Evolutionary conservation across 2,113 vertebrate species (phyloP).

Genomic region (Chamaea fasciata): DNA sequence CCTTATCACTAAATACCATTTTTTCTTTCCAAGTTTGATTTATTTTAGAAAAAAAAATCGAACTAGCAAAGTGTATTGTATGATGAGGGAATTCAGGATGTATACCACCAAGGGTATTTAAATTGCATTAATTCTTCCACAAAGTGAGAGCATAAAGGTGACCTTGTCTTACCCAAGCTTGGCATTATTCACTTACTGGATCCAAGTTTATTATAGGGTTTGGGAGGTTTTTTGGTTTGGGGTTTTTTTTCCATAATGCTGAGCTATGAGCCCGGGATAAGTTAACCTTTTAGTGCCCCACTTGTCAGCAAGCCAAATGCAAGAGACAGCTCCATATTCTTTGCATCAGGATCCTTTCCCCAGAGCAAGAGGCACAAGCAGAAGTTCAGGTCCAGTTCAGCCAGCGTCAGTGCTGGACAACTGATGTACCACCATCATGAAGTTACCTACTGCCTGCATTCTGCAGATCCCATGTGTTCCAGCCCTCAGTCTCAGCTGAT

Average conservation of each 20-base stretch:
- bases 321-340: not conserved
- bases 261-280: not conserved
- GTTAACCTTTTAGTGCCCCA: not conserved
- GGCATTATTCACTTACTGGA: not conserved
- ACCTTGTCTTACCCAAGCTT: not conserved
- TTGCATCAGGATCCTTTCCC: not conserved
- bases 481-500: not conserved
- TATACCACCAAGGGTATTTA: not conserved
- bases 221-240: not conserved
- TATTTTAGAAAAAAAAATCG: not conserved
- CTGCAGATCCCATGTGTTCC: not conserved
- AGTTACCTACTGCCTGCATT: not conserved
- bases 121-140: slow-evolving; percentile 8
- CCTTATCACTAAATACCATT: not conserved
- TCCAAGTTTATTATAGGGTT: not conserved
- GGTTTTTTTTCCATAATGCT: not conserved
- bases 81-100: not conserved
- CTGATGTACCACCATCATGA: not conserved
- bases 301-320: not conserved
- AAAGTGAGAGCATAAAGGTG: not conserved
- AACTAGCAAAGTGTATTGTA: not conserved
- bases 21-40: not conserved
- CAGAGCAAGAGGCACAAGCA: not conserved
- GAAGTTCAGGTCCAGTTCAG: not conserved
- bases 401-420: rapidly evolving